Evolutionary conservation across 2,113 vertebrate species (phyloP).

Genomic region (Empidonax traillii): DNA sequence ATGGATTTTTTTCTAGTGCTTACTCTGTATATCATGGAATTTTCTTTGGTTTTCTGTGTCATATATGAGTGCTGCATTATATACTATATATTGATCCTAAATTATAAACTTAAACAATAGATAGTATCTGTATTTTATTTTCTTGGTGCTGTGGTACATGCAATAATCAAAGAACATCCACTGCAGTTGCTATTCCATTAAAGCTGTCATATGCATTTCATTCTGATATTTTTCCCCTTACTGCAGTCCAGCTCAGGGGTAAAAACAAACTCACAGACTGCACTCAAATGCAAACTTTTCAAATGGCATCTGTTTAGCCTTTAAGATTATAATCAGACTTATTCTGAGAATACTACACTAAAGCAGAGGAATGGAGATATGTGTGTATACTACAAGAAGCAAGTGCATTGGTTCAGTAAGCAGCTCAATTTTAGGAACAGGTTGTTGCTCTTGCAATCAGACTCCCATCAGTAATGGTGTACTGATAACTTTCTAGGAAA

Average conservation of each 20-base stretch:
- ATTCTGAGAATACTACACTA: neutral
- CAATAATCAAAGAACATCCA: conserved; percentile 3
- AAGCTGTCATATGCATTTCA: neutral
- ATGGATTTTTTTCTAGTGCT: neutral
- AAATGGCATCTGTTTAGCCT: neutral
- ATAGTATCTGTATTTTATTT: neutral
- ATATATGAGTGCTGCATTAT: neutral
- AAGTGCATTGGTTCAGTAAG: neutral
- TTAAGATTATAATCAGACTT: neutral
- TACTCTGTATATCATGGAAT: neutral
- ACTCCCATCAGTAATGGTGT: neutral
- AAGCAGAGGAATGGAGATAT: neutral
- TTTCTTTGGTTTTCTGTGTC: neutral
- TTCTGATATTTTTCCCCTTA: neutral
- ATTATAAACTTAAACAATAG: neutral
- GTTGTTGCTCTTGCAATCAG: neutral
- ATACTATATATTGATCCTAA: neutral
- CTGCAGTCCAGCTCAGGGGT: neutral
- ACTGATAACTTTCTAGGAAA: neutral
- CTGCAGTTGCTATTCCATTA: neutral
- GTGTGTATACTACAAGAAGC: neutral
- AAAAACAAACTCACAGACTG: neutral
- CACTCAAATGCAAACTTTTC: neutral
- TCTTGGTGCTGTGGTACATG: neutral
- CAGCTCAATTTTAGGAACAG: neutral